These are phyloP conservation scores for Hemicordylus capensis DNA, from an alignment of 2,113 vertebrate species.

Conservation along the genomic window DNA sequence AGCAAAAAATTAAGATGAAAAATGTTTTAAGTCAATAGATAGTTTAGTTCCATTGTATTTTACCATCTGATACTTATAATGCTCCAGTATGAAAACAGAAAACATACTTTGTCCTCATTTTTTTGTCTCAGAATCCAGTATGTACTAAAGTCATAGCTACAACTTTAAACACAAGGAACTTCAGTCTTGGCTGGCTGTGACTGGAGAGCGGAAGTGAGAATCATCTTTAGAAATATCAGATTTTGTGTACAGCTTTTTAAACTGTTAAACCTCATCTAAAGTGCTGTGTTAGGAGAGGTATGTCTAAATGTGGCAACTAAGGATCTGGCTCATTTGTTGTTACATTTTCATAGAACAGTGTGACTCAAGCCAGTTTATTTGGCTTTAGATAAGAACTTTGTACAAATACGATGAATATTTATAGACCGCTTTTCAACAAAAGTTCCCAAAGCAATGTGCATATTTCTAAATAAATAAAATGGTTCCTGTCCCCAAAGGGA, in stretches of 20 bases:
- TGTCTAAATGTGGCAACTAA: background rate
- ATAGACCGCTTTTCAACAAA: too few relatives aligned
- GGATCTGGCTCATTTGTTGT: background rate
- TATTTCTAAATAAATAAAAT: too few relatives aligned
- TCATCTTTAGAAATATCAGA: rapidly evolving
- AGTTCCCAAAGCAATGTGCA: too few relatives aligned
- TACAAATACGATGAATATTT: too few relatives aligned
- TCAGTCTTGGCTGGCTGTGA: background rate
- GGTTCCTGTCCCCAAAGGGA: too few relatives aligned
- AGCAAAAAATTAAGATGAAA: constrained; percentile 22
- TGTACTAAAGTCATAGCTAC: background rate
- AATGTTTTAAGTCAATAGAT: background rate
- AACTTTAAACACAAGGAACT: background rate
- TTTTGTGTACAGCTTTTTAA: background rate
- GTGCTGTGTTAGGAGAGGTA: rapidly evolving
- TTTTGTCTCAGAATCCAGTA: background rate
- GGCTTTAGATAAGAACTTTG: background rate
- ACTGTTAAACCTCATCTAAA: background rate
- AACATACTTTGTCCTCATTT: background rate
- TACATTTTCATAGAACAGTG: background rate
- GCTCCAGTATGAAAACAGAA: constrained; percentile 16
- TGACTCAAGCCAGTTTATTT: background rate
- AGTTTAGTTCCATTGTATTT: background rate
- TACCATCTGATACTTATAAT: constrained; percentile 7
- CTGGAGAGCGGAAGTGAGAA: constrained; percentile 14